phyloP scores from a whole-genome alignment of 2,113 vertebrate genomes.

The Leucopsar rothschildi region DNA sequence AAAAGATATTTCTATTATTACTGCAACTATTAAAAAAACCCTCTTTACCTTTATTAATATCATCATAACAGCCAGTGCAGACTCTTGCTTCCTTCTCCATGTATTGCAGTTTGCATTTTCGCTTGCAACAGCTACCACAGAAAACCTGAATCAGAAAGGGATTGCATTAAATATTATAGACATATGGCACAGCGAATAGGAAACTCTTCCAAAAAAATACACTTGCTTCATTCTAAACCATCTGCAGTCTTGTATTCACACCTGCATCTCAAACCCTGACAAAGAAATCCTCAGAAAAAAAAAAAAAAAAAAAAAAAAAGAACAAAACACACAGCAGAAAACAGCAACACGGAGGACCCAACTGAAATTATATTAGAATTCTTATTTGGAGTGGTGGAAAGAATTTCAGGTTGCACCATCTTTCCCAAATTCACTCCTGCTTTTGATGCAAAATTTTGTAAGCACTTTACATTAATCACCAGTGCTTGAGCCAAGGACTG shows the following conservation, averaged over 20 bases:
- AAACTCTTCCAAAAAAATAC: not conserved
- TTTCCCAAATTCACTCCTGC: not conserved
- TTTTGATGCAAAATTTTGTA: accelerated
- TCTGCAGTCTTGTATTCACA: not conserved
- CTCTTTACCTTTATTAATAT: constrained; percentile 87
- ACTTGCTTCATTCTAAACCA: not conserved
- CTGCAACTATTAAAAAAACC: not conserved
- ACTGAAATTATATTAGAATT: not conserved
- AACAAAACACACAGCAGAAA: not conserved
- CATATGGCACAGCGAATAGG: not conserved
- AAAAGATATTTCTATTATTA: not conserved
- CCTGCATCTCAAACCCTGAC: not conserved
- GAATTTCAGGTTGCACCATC: not conserved
- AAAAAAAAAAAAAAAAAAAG: not conserved
- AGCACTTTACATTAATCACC: not conserved
- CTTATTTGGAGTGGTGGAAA: not conserved
- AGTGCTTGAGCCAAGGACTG: not conserved
- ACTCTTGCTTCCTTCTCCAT: constrained; percentile 96
- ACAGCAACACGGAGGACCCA: not conserved
- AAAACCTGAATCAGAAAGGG: constrained; percentile 81
- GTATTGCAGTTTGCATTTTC: constrained; percentile 90
- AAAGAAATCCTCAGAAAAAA: not conserved
- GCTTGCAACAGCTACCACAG: constrained; percentile 90
- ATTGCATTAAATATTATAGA: not conserved
- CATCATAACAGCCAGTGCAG: constrained; percentile 85